Evolutionary conservation across 2,888 invertebrate genomes (phyloP), one percentile per base, ranked within the genome.

Genomic region (Aelia acuminata): DNA sequence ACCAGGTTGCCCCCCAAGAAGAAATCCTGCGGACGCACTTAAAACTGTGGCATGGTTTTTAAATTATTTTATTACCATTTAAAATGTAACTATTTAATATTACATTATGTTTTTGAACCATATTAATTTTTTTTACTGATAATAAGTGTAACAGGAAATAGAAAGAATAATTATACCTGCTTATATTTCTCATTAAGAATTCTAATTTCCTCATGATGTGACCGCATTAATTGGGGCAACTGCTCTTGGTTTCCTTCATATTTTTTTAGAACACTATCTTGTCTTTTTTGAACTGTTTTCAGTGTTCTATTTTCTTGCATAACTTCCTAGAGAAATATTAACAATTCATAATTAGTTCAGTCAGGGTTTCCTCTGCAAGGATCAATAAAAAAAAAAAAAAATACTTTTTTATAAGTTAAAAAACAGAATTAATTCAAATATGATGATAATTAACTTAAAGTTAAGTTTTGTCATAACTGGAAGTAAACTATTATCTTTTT

Each of bases 181-280:
- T 91, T 96, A 92, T 94, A 95, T 91, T 94, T 95, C 80, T 94
- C 93, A 91, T 95, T 95, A 92, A 96, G 94, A 26, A 95, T 93
- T 87, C 96, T 93, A 88, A 96, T 93, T 92, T 97, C 97, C 91
- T 97, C 97, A 89, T 94, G 95, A 92, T 97, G 96, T 0, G 96
- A 95, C 92, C 95, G 95, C 63, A 97, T 93, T 7, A 96, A 93
- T 91, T 95, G 94, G 0, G 97, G 97, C 86, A 97, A 92, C 91
- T 96, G 96, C 0, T 96, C 96, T 91, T 95, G 95, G 2, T 95
- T 94, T 49, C 95, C 96, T 92, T 97, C 96, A 91, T 96, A 96
- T 93, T 95, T 95, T 90, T 95, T 94, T 87, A 97, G 92, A 0
- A 96, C 96, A 89, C 95, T 94, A 91, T 96, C 96, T 91, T 97